Evolutionary conservation across 2,888 invertebrate species (phyloP), one percentile per base, ranked within the genome.

Genomic region (Hipparchia sbordonii): DNA sequence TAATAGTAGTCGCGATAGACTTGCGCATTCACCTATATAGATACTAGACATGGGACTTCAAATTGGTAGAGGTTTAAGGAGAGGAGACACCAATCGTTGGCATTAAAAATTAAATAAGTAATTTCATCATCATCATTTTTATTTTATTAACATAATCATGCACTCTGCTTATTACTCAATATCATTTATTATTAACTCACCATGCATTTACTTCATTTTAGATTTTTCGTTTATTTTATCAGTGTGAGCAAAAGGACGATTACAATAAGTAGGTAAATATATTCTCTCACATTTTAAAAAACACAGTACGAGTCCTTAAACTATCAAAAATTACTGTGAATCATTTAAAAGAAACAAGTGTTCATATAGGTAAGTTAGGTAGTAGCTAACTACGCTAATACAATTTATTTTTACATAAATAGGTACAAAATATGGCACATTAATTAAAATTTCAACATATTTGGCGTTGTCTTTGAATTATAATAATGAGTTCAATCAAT

Each of bases 371-470:
- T 39, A 39, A 39, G 39, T 48, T 48, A 48, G 48, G 7, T 48
- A 48, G 6, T 6, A 6, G 7, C 2, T 13, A 33, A 7, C 0
- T 63, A 23, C 63, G 5, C 48, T 13, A 52, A 52, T 51, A 52
- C 9, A 51, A 33, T 56, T 57, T 4, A 67, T 9, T 56, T 45
- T 39, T 54, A 67, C 39, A 56, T 39, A 56, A 54, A 61, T 61
- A 61, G 10, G 33, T 46, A 61, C 46, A 3, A 65, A 65, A 60
- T 60, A 68, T 59, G 59, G 67, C 67, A 68, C 67, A 67, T 59
- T 39, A 12, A 59, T 33, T 23, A 33, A 59, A 13, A 48, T 48
- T 48, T 60, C 6, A 33, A 67, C 10, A 23, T 48, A 67, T 67
- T 67, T 67, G 67, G 67, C 33, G 1, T 56, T 10, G 5, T 67